These are phyloP conservation scores for Neotoxoptera formosana DNA, from an alignment of 1,140 invertebrate species.

Conservation along the genomic window DNA sequence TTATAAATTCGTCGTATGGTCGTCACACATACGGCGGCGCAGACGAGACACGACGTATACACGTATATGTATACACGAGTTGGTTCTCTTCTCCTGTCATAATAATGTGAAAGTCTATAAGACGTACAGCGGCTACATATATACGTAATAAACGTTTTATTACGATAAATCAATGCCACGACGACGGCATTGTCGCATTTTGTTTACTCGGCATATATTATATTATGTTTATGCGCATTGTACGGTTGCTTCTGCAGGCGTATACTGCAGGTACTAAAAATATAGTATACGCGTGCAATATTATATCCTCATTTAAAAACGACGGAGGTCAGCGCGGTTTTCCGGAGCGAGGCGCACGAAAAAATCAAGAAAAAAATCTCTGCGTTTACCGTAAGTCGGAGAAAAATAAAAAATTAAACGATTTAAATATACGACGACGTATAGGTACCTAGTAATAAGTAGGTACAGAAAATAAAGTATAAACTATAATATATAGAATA, in stretches of 20 bases:
- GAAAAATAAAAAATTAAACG: too few species aligned
- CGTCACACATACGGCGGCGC: background rate
- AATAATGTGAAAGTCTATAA: slow-evolving; percentile 52
- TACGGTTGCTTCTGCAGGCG: background rate
- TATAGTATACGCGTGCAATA: background rate
- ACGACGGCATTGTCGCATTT: background rate
- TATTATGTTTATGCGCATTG: slow-evolving; percentile 7
- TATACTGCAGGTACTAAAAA: background rate
- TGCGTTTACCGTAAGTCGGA: background rate
- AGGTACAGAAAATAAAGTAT: too few species aligned
- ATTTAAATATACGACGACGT: too few species aligned
- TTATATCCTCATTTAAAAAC: background rate
- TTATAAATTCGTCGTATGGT: background rate
- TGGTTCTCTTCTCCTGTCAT: slow-evolving; percentile 11
- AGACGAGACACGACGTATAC: background rate
- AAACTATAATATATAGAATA: too few species aligned
- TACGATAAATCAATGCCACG: slow-evolving; percentile 32
- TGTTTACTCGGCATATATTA: slow-evolving; percentile 9
- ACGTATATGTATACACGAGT: background rate
- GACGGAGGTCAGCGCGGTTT: background rate
- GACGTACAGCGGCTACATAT: background rate
- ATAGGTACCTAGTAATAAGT: too few species aligned
- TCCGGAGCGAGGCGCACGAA: background rate
- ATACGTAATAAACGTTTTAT: slow-evolving; percentile 42
- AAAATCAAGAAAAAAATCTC: background rate